Evolutionary conservation across 2,797 vertebrate species (phyloP).

Genomic region (Cacajao melanocephalus): DNA sequence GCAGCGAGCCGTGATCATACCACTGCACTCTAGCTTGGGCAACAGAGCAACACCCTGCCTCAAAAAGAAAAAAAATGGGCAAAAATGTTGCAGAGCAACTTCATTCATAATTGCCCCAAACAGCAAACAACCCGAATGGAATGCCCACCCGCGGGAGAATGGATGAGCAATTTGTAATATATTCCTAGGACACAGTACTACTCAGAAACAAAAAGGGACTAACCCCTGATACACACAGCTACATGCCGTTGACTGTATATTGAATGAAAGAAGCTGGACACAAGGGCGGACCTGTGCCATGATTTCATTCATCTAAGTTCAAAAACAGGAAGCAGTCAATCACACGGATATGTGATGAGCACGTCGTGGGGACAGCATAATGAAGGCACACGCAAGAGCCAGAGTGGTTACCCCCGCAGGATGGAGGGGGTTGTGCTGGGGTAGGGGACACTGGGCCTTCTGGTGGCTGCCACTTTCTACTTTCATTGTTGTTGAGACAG

Average conservation of each 20-base stretch:
- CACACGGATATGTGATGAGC: too few species aligned
- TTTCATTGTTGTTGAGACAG: too few species aligned
- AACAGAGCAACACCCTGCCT: too few species aligned
- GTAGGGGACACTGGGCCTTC: background rate
- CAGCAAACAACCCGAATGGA: background rate
- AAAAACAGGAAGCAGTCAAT: background rate
- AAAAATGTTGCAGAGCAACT: too few species aligned
- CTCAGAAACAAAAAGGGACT: background rate
- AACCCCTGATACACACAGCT: background rate
- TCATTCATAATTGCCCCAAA: background rate
- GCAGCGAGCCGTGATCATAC: too few species aligned
- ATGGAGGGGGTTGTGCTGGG: rapidly evolving
- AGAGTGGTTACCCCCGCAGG: background rate
- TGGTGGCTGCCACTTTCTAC: background rate
- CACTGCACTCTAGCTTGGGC: too few species aligned
- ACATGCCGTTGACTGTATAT: background rate
- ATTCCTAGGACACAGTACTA: background rate
- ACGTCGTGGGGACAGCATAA: background rate
- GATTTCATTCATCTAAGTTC: background rate
- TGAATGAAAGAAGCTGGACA: background rate
- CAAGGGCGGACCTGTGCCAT: rapidly evolving
- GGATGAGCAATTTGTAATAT: background rate
- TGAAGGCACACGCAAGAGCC: background rate
- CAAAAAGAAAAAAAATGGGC: too few species aligned
- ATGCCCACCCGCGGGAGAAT: background rate